phyloP scores from a whole-genome alignment of 2,888 invertebrate species.

The Caenorhabditis drosophilae region DNA sequence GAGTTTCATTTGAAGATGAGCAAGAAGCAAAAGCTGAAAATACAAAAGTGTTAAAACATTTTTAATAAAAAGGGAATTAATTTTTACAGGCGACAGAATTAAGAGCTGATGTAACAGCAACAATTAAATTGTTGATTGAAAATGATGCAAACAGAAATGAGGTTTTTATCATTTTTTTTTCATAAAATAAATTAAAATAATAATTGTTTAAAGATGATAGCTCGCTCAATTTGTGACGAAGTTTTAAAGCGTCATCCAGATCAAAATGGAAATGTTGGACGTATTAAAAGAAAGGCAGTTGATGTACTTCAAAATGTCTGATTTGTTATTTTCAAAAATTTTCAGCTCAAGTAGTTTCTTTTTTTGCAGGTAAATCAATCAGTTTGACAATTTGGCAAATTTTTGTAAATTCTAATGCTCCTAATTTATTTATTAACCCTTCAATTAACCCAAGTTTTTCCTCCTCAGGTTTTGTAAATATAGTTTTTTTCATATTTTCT shows the following conservation, averaged over 20 bases:
- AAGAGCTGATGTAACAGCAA: neutral
- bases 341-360: no score
- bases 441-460: no score
- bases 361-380: no score
- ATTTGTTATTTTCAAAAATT: no score
- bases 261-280: neutral
- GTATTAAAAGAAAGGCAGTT: conserved; percentile 1
- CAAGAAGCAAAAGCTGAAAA: conserved; percentile 1
- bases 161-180: neutral
- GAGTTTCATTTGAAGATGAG: conserved; percentile 9
- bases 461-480: no score
- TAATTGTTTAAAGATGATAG: neutral
- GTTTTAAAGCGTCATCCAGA: conserved; percentile 6
- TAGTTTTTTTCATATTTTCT: no score
- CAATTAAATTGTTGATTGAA: neutral
- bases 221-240: conserved; percentile 2
- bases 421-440: no score
- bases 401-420: no score
- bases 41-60: neutral
- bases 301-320: neutral
- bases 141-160: neutral
- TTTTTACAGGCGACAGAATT: neutral
- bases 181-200: neutral
- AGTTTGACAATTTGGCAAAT: no score
- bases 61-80: no score